Evolutionary conservation across 2,797 vertebrate species (phyloP).

Genomic region (Gadopsis bispinosus): DNA sequence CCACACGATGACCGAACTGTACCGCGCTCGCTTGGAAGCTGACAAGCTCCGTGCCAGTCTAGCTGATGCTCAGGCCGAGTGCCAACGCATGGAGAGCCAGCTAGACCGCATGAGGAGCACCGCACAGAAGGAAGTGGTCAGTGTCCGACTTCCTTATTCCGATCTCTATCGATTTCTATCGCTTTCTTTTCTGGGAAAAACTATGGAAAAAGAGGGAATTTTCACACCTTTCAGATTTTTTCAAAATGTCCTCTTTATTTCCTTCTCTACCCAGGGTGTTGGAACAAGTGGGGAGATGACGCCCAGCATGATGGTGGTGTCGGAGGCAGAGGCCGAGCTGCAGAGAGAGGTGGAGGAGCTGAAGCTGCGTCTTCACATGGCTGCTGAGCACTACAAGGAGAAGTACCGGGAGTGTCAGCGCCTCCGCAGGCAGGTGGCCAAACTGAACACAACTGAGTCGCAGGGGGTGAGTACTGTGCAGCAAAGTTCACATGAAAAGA

Average conservation of each 20-base stretch:
- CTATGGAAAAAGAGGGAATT: not conserved
- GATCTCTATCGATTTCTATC: not conserved
- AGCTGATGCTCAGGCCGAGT: slow-evolving; percentile 88
- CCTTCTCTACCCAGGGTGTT: slow-evolving; percentile 61
- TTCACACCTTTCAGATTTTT: not conserved
- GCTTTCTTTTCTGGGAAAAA: not conserved
- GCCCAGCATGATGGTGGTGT: slow-evolving; percentile 70
- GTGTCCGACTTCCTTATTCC: slow-evolving; percentile 7
- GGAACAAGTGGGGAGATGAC: slow-evolving; percentile 64
- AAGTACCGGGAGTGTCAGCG: slow-evolving; percentile 98
- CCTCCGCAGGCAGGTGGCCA: slow-evolving; percentile 94
- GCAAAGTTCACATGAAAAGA: not conserved
- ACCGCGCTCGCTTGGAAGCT: slow-evolving; percentile 89
- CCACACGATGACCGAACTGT: slow-evolving; percentile 93
- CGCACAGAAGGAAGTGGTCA: slow-evolving; percentile 78
- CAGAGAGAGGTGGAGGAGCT: slow-evolving; percentile 98
- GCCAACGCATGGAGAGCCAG: slow-evolving; percentile 83
- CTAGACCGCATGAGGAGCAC: slow-evolving; percentile 83
- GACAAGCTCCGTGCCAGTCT: slow-evolving; percentile 90
- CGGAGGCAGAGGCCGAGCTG: slow-evolving; percentile 90
- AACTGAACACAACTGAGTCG: slow-evolving; percentile 85
- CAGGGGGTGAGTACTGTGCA: slow-evolving; percentile 75
- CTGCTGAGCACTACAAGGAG: slow-evolving; percentile 98
- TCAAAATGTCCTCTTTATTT: not conserved
- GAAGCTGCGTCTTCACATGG: slow-evolving; percentile 97